Conservation (phyloP, 2,888 invertebrate species). For the Kuschelorhynchus macadamiae region DNA sequence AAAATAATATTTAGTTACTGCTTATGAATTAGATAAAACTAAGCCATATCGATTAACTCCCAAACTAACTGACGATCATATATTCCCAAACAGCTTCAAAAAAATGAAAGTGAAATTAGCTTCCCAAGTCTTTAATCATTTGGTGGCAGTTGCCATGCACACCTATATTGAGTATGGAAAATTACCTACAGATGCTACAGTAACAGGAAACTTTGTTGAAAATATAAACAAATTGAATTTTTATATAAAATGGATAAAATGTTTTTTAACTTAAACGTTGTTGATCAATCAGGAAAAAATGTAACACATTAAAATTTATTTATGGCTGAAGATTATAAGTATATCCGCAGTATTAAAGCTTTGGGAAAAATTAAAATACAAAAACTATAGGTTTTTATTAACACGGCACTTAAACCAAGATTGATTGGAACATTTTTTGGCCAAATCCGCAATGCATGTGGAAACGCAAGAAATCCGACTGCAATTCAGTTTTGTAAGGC, state of each 20-base stretch:
- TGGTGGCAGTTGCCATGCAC: no score
- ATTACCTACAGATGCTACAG: background rate
- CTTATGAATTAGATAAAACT: no score
- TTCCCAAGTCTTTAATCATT: background rate
- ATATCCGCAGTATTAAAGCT: conserved; percentile 11
- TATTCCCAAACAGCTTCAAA: background rate
- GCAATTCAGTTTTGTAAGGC: conserved; percentile 47
- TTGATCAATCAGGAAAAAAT: conserved; percentile 6
- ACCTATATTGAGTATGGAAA: no score
- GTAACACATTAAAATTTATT: conserved; percentile 20
- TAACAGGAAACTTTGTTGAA: conserved; percentile 14
- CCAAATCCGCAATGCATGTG: conserved; percentile 40
- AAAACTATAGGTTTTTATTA: conserved; percentile 20
- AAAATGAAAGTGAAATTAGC: background rate
- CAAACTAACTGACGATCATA: no score
- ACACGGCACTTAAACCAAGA: conserved; percentile 7
- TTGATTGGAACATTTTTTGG: conserved; percentile 49
- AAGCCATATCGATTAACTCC: no score
- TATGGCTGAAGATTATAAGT: conserved; percentile 21
- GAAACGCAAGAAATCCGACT: conserved; percentile 49
- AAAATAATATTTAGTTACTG: background rate
- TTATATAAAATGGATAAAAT: conserved; percentile 15
- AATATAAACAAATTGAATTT: conserved; percentile 13
- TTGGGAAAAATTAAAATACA: conserved; percentile 15
- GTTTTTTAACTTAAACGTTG: conserved; percentile 2